Base-by-base conservation (phyloP, 2,888 invertebrate species). In the Drosophila pegasa region DNA sequence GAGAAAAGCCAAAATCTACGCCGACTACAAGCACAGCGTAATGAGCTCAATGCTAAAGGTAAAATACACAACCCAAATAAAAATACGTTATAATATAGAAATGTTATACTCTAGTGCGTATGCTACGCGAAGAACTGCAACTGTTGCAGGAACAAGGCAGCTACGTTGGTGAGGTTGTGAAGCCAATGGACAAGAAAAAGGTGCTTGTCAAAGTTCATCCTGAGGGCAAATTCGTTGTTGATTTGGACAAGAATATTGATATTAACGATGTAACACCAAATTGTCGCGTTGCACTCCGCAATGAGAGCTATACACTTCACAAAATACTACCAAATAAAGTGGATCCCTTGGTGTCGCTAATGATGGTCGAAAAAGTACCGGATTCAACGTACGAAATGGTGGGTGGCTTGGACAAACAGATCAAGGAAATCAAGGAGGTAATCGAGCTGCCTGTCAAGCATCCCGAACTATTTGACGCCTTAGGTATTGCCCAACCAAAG, bases 311-410 rank as follows among this genome's bases (percentile, higher is more conserved):
- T 91, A 98, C 98, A 0, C 94, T 99, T 40, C 99, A 99, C 92
- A 99, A 99, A 93, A 98, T 99, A 81, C 93, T 99, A 25, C 99
- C 99, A 0, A 99, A 99, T 93, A 99, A 99, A 94, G 98, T 99
- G 2, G 99, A 99, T 93, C 99, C 99, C 0, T 93, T 99, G 64
- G 99, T 99, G 0, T 99, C 99, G 0, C 95, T 99, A 69, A 99
- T 99, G 99, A 99, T 99, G 99, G 99, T 99, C 0, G 99, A 99
- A 92, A 99, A 99, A 93, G 99, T 99, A 2, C 99, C 99, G 0
- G 99, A 99, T 92, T 99, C 99, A 0, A 99, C 99, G 0, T 99
- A 99, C 91, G 99, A 99, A 93, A 99, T 99, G 99, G 99, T 99
- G 22, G 99, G 99, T 80, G 99, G 99, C 61, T 93, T 99, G 72